phyloP scores from a whole-genome alignment of 2,113 vertebrate genomes.

The Phyllostomus hastatus region DNA sequence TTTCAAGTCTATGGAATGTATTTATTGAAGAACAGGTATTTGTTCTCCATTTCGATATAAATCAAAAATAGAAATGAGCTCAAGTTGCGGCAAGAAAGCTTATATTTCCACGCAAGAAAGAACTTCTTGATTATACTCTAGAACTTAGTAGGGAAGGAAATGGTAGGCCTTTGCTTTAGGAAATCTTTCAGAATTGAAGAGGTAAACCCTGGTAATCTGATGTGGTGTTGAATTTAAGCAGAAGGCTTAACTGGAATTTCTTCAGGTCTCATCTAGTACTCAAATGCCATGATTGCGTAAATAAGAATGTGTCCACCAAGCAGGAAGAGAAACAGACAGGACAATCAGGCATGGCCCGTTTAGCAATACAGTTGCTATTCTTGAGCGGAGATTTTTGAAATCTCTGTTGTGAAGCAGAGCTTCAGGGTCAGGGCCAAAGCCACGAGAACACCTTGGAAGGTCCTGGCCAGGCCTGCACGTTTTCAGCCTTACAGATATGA shows the following conservation, averaged over 20 bases:
- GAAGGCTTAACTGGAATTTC: constrained; percentile 64
- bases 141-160: constrained; percentile 45
- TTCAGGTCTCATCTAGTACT: constrained; percentile 53
- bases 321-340: constrained; percentile 60
- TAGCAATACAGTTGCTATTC: not conserved
- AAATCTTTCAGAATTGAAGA: constrained; percentile 58
- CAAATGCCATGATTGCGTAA: constrained; percentile 52
- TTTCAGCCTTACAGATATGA: not conserved
- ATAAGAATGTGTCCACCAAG: constrained; percentile 61
- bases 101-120: constrained; percentile 43
- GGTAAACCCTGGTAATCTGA: constrained; percentile 57
- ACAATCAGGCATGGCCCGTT: not conserved
- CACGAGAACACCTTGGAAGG: not conserved
- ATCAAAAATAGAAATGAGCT: constrained; percentile 51
- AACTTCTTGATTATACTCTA: constrained; percentile 64
- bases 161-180: constrained; percentile 51
- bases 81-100: constrained; percentile 45
- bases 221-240: constrained; percentile 59
- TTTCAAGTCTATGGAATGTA: constrained; percentile 60
- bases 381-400: not conserved
- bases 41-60: constrained; percentile 48
- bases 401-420: not conserved
- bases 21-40: constrained; percentile 62
- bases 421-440: not conserved
- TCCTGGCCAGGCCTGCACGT: not conserved